Conservation (phyloP, 2,888 invertebrate species). For the Lordiphosa andalusiaca region DNA sequence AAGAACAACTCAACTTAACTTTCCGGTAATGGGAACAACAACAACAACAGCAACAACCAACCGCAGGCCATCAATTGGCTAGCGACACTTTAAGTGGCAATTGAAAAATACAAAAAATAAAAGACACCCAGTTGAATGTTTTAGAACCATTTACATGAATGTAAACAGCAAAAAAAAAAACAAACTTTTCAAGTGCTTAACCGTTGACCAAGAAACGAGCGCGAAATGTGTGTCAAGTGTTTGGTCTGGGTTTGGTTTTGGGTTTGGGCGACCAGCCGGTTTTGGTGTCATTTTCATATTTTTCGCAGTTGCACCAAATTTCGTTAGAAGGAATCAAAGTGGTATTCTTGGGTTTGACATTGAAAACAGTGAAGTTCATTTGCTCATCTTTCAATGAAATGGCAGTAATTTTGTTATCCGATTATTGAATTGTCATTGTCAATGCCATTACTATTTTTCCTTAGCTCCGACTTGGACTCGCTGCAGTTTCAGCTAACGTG, state of each 20-base stretch:
- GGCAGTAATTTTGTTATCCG: conserved; percentile 42
- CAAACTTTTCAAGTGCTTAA: background rate
- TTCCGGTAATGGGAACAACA: conserved; percentile 44
- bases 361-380: conserved; percentile 33
- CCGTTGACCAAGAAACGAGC: conserved; percentile 35
- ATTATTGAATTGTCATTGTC: conserved; percentile 53
- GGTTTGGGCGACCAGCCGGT: conserved; percentile 19
- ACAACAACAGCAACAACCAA: conserved; percentile 4
- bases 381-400: conserved; percentile 52
- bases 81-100: conserved; percentile 7
- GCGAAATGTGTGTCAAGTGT: conserved; percentile 59
- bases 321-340: no score
- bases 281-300: conserved; percentile 10
- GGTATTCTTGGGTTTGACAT: conserved; percentile 36
- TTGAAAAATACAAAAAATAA: conserved; percentile 25
- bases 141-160: conserved; percentile 19
- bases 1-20: conserved; percentile 34
- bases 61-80: conserved; percentile 18
- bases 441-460: conserved; percentile 45
- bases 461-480: conserved; percentile 88
- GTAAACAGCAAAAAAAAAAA: conserved; percentile 12
- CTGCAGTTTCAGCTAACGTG: conserved; percentile 91
- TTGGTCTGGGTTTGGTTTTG: conserved; percentile 18
- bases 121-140: conserved; percentile 16
- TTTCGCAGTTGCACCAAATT: background rate